phyloP scores from a whole-genome alignment of 2,113 vertebrate genomes.

The Corvus cornix region DNA sequence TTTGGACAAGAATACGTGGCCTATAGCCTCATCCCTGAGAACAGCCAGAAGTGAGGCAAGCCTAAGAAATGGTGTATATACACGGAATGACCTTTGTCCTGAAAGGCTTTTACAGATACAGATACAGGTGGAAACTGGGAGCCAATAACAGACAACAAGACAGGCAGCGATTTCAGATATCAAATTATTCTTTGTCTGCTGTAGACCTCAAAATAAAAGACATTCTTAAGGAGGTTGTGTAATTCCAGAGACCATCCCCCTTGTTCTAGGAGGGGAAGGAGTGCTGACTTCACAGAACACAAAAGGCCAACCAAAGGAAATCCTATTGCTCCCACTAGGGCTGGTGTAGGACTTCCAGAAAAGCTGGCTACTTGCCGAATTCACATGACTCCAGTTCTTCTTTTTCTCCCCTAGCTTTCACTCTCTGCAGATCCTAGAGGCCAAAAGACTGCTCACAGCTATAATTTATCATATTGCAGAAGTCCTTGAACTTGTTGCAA shows the following conservation, averaged over 20 bases:
- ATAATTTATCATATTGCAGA: neutral
- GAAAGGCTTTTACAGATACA: neutral
- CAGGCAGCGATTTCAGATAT: neutral
- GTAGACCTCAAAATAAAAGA: neutral
- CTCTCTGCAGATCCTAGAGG: neutral
- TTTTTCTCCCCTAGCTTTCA: neutral
- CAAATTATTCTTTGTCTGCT: neutral
- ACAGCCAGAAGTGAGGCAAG: neutral
- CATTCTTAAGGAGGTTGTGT: neutral
- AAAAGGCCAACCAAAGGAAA: neutral
- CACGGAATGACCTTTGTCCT: rapidly evolving
- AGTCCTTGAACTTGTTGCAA: neutral
- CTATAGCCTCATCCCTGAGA: too few species aligned
- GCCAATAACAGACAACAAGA: neutral
- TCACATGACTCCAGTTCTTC: neutral
- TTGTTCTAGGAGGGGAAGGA: neutral
- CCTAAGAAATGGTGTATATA: neutral
- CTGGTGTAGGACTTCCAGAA: neutral
- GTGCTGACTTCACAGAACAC: neutral
- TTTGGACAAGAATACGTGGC: neutral
- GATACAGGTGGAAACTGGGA: neutral
- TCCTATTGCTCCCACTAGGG: too few species aligned
- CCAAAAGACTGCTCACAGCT: neutral
- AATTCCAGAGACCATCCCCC: neutral
- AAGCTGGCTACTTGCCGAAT: neutral